A percentile compares a stretch with the other conserved stretches of the same genome.
Evolutionary conservation across 2,797 vertebrate species (phyloP).

Genomic region (Telmatherina bonti): DNA sequence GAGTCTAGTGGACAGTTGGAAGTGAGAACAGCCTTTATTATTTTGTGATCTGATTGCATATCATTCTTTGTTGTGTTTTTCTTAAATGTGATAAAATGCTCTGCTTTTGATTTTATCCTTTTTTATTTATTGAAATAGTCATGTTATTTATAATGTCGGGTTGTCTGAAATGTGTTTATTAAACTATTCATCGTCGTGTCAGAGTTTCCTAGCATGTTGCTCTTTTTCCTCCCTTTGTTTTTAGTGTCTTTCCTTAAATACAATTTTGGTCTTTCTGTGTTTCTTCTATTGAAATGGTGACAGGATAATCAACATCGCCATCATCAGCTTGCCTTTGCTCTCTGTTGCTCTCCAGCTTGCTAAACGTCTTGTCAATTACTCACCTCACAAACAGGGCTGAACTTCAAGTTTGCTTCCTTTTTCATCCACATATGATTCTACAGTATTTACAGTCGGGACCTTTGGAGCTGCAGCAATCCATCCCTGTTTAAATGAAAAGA

Average conservation of each 20-base stretch:
- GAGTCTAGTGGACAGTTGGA: no score
- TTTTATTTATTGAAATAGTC: no score
- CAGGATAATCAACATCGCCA: neutral
- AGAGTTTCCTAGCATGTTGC: no score
- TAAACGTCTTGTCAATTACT: slow-evolving; percentile 3
- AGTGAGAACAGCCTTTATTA: no score
- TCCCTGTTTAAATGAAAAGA: slow-evolving; percentile 64
- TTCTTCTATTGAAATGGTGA: neutral
- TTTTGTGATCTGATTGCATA: no score
- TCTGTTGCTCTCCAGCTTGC: neutral
- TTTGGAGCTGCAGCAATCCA: slow-evolving; percentile 54
- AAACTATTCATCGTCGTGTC: no score
- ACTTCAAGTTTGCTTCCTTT: slow-evolving; percentile 22
- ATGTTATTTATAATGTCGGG: no score
- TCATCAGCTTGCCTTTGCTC: neutral
- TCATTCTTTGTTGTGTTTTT: no score
- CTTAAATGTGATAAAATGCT: no score
- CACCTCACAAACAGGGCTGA: slow-evolving; percentile 7
- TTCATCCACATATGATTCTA: slow-evolving; percentile 24
- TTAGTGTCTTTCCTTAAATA: neutral
- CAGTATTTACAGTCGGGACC: slow-evolving; percentile 62
- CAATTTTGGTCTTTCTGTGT: neutral
- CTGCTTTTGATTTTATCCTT: no score
- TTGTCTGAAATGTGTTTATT: no score
- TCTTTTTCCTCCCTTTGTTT: neutral